These are phyloP conservation scores for Struthio camelus DNA, from an alignment of 2,113 vertebrate genomes.

Conservation along the genomic window DNA sequence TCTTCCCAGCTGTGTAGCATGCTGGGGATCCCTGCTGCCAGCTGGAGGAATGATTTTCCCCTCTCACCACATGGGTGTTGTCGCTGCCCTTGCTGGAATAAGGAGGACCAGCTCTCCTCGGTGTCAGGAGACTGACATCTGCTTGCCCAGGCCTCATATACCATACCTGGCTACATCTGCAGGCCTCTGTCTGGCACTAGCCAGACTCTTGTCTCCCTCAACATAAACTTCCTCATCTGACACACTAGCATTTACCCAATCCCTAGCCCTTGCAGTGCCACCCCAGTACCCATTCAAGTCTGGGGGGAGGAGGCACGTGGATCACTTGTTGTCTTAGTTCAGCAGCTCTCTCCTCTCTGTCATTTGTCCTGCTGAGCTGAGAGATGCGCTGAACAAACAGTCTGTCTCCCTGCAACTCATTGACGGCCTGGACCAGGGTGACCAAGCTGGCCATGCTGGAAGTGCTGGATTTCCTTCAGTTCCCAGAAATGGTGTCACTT, in stretches of 20 bases:
- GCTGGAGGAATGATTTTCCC: background rate
- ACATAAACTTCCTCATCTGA: too few relatives aligned
- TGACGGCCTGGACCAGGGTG: rapidly evolving
- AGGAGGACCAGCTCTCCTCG: background rate
- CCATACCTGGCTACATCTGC: background rate
- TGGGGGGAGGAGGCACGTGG: background rate
- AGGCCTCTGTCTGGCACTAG: background rate
- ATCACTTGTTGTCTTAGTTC: background rate
- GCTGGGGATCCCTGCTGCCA: background rate
- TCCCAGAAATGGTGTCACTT: background rate
- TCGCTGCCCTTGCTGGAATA: background rate
- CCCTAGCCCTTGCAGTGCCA: too few relatives aligned
- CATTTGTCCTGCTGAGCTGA: too few relatives aligned
- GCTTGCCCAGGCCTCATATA: background rate
- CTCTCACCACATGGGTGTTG: background rate
- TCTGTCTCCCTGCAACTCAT: background rate
- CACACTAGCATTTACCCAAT: too few relatives aligned
- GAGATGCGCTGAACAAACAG: too few relatives aligned
- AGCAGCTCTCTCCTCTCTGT: background rate
- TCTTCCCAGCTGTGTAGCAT: background rate
- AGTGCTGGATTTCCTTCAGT: background rate
- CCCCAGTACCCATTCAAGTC: too few relatives aligned
- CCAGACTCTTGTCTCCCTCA: too few relatives aligned
- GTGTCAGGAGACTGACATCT: too few relatives aligned
- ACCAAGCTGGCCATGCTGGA: background rate